Evolutionary conservation across 2,113 vertebrate species (phyloP), one percentile per base, ranked within the genome.

Genomic region (Diphyllodes magnificus): DNA sequence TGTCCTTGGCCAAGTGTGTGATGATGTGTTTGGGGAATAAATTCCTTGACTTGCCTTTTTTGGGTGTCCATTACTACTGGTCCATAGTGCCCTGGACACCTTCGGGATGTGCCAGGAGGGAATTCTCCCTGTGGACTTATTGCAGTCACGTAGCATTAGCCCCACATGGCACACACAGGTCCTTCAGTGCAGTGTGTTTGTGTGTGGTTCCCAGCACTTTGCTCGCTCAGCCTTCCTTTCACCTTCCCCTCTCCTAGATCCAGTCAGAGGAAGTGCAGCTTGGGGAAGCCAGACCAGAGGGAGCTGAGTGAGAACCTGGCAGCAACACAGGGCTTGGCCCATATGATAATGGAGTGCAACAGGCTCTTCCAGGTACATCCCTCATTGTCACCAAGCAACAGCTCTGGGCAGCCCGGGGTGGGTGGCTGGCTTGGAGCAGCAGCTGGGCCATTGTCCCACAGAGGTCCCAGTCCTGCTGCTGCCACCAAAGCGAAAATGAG

Each of bases 261-360:
- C 6, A 95, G 97, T 39, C 98, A 98, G 86, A 98, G 98, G 96
- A 99, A 99, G 92, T 96, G 97, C 97, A 98, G 98, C 90, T 42
- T 98, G 76, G 98, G 98, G 39, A 98, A 98, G 30, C 98, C 99
- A 2, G 98, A 99, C 90, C 98, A 99, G 97, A 96, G 98, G 68
- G 99, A 99, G 92, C 97, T 99, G 53, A 99, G 82, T 18, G 99
- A 99, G 96, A 99, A 98, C 91, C 90, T 99, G 65, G 99, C 99
- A 17, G 99, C 99, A n/a, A 98, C 98, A 0, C 98, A 99, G 88
- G 98, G 98, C 28, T 85, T 99, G 93, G 98, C 98, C 25, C 97
- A 97, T 87, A 99, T 99, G 99, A 98, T 99, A 72, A 97, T 93
- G 2, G 98, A 99, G 95, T 98, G 98, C 39, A 95, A 93, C 70